Evolutionary conservation across 2,797 vertebrate genomes (phyloP), one percentile per base, ranked within the genome.

Genomic region (Gymnopithys bicolor): DNA sequence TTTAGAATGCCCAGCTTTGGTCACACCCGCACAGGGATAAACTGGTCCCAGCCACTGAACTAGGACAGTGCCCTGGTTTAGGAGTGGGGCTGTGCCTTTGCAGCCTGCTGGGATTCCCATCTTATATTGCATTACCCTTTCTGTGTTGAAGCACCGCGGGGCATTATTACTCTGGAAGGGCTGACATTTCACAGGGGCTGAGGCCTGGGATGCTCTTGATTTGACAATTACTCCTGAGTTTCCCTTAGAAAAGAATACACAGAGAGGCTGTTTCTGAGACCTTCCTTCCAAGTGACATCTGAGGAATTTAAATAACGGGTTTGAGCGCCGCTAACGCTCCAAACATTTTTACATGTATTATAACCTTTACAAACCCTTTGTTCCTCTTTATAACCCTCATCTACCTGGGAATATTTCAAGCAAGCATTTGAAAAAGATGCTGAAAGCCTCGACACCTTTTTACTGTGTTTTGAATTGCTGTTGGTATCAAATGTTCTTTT

Each of bases 291-390:
- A 89, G 95, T 89, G 94, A 93, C 94, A 84, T 70, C 94, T 96
- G 96, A 85, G 30, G 87, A 84, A 53, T 96, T 94, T 43, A 89
- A 96, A 92, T 97, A 87, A 90, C 6, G 8, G 96, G 89, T 32
- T 81, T 92, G 43, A 85, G 91, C 82, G 6, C 63, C 24, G 86
- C 89, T 45, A 84, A 81, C 12, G 21, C 92, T 93, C 86, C 96
- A 96, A 97, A 97, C 95, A 95, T 94, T 94, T 89, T 69, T 60
- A 94, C 93, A 67, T 92, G 84, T 93, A 74, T 87, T 70, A 66
- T 71, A 92, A 74, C 86, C 95, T 97, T 92, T 70, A 53, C 80
- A 84, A 92, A 69, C n/a, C 77, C 77, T 90, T 84, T 92, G 67
- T 95, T 92, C 92, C 58, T 59, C 84, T 60, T 76, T 32, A 51